Conservation (phyloP, 2,113 vertebrate species). For the Tenrec ecaudatus region DNA sequence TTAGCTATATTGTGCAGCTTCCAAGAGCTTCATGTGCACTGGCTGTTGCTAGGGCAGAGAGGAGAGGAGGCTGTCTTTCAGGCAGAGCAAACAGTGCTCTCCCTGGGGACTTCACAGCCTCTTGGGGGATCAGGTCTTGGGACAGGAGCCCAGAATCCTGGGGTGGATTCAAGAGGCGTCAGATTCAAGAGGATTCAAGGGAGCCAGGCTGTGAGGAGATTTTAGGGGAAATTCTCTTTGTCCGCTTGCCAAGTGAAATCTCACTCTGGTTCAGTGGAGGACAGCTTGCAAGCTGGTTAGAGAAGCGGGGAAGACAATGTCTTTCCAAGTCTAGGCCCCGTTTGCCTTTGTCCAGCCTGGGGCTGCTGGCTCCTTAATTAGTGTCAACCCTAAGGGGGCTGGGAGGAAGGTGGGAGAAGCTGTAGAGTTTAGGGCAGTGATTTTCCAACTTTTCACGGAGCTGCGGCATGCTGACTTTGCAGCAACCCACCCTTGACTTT, state of each 20-base stretch:
- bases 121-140: neutral
- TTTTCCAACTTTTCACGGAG: slow-evolving; percentile 17
- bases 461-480: neutral
- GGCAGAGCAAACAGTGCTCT: neutral
- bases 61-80: neutral
- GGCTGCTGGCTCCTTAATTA: neutral
- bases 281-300: slow-evolving; percentile 60
- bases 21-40: slow-evolving; percentile 56
- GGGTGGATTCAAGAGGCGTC: neutral
- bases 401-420: neutral
- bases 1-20: slow-evolving; percentile 60
- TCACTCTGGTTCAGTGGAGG: slow-evolving; percentile 19
- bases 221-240: slow-evolving; percentile 45
- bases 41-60: slow-evolving; percentile 48
- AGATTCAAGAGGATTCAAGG: neutral
- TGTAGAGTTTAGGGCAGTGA: neutral
- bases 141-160: neutral
- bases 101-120: neutral
- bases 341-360: slow-evolving; percentile 11
- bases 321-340: neutral
- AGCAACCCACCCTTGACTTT: neutral
- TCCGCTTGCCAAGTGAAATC: slow-evolving; percentile 58
- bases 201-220: slow-evolving; percentile 15
- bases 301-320: neutral
- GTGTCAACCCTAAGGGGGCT: neutral